Evolutionary conservation across 92 coral and sea anemone species (phyloP), one percentile per base, ranked within the genome.

Genomic region (Epizoanthus fatuus): DNA sequence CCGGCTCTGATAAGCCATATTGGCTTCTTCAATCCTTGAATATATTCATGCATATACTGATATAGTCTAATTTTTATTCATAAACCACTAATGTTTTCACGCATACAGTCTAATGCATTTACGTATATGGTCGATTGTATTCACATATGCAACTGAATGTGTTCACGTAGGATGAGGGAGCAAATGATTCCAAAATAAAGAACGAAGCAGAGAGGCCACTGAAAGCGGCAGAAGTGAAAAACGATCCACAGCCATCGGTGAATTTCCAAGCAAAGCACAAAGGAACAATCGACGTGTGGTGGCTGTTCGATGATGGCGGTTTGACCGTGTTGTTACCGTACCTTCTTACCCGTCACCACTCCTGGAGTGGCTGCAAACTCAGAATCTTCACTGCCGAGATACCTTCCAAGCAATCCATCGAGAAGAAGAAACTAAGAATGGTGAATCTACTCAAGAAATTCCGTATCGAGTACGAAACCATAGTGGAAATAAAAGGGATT

Each of bases 251-350:
- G 55, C 70, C 69, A 2, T 13, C 45, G 39, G 63, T 72, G 40
- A 69, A 84, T n/a, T 86, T 90, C 79, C 20, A 86, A 57, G 85
- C 38, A 4, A 95, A 95, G 80, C 98, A 94, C 80, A 87, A 83
- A 0, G 99, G 99, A 5, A 91, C 95, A 9, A 88, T 97, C 9
- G 97, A 95, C 63, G 99, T 97, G 16, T 97, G 99, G 99, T 97
- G 99, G 99, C 45, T 97, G 54, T 97, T 95, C 74, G 99, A 97
- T 54, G 99, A 97, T 32, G 99, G 99, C 15, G 99, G 98, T 11
- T 86, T 97, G 45, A 97, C 99, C 7, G 91, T 95, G 44, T 85
- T 97, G 35, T 67, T 97, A 6, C 98, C 98, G 0, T 97, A 95
- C 75, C 82, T 97, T 13, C 92, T 97, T 14, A 93, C 93, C 49